Conservation (phyloP, 2,888 invertebrate species). For the Aethes cnicana region DNA sequence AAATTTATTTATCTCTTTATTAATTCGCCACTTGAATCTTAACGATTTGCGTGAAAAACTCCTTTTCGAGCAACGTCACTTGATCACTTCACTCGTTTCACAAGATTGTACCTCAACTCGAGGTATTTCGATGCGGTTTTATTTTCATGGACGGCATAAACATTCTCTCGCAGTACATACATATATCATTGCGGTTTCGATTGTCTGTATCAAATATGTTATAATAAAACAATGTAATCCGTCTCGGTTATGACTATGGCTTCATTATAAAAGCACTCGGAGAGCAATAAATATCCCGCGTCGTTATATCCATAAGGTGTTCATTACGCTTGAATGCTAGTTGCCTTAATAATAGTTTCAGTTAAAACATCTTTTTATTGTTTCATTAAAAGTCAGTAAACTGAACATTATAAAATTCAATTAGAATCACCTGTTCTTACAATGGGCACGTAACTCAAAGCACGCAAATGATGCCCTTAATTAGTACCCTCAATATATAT, state of each 20-base stretch:
- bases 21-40: constrained; percentile 77
- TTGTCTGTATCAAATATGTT: too few relatives aligned
- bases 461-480: constrained; percentile 62
- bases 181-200: constrained; percentile 13
- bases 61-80: constrained; percentile 28
- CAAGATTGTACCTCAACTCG: neutral
- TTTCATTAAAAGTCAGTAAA: constrained; percentile 4
- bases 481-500: constrained; percentile 48
- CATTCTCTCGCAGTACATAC: too few relatives aligned
- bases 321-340: constrained; percentile 19
- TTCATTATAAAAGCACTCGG: constrained; percentile 15
- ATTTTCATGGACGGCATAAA: too few relatives aligned
- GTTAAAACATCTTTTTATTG: constrained; percentile 16
- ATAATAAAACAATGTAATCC: too few relatives aligned
- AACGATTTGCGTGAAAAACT: constrained; percentile 61
- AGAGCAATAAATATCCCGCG: constrained; percentile 15
- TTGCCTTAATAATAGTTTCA: constrained; percentile 23
- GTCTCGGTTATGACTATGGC: constrained; percentile 8
- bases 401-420: constrained; percentile 49
- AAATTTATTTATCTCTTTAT: constrained; percentile 82
- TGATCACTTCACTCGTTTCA: neutral
- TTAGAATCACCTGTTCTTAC: constrained; percentile 62
- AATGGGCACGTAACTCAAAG: constrained; percentile 57
- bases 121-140: too few relatives aligned
- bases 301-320: constrained; percentile 13